These are phyloP conservation scores for Dysdera silvatica DNA, from an alignment of 1,140 invertebrate species.

Conservation along the genomic window DNA sequence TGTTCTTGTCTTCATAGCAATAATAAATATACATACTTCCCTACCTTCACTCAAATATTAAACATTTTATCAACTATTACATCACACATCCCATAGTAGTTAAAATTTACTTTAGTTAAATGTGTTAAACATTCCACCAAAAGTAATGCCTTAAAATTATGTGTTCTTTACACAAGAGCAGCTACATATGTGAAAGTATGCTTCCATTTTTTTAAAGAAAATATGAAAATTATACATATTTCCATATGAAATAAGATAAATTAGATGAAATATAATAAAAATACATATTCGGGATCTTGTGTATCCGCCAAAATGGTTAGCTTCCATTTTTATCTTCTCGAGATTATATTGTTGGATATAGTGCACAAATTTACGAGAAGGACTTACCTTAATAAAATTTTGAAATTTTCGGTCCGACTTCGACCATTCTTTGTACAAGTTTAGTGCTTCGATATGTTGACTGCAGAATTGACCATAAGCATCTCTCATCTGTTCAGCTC, in stretches of 20 bases:
- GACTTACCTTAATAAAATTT: slow-evolving; percentile 60
- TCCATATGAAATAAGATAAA: background rate
- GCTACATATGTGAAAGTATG: background rate
- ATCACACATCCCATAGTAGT: no score
- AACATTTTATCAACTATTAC: no score
- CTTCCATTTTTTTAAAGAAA: background rate
- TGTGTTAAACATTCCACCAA: no score
- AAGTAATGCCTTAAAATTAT: no score
- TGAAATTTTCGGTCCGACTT: slow-evolving; percentile 65
- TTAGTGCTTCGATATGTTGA: slow-evolving; percentile 57
- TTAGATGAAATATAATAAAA: background rate
- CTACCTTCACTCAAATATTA: no score
- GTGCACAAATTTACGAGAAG: background rate
- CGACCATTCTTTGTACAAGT: slow-evolving; percentile 49
- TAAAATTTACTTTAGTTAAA: no score
- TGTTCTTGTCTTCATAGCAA: no score
- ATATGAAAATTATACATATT: background rate
- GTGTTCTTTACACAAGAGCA: no score
- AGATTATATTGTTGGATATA: no score
- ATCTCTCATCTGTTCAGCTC: slow-evolving; percentile 41
- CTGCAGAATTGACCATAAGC: slow-evolving; percentile 85
- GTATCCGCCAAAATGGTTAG: background rate
- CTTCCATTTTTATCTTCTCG: no score
- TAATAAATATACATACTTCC: no score
- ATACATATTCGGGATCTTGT: background rate